phyloP scores from a whole-genome alignment of 2,888 invertebrate species.

The Rhodophaea formosa region DNA sequence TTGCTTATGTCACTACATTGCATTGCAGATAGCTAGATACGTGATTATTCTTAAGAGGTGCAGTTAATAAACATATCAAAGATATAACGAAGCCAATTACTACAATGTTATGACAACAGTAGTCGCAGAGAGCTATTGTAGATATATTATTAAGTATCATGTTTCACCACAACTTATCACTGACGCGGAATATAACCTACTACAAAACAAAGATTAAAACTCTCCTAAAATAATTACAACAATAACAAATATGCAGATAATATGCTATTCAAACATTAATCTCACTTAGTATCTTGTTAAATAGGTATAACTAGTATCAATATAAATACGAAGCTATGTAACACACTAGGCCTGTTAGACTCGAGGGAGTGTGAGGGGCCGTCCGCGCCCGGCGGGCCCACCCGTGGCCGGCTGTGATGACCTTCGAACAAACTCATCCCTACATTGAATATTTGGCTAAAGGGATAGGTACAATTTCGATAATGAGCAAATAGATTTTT shows the following conservation, averaged over 20 bases:
- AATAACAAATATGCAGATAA: constrained; percentile 74
- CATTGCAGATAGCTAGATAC: constrained; percentile 30
- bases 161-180: constrained; percentile 53
- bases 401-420: constrained; percentile 1
- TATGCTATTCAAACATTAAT: constrained; percentile 69
- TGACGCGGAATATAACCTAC: constrained; percentile 60
- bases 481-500: constrained; percentile 76
- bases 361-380: constrained; percentile 24
- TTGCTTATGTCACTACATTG: constrained; percentile 20
- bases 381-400: neutral
- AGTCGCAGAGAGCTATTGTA: constrained; percentile 50
- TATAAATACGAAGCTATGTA: constrained; percentile 53
- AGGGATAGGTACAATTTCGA: constrained; percentile 67
- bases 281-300: constrained; percentile 74
- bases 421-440: constrained; percentile 20
- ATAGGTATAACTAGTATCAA: constrained; percentile 60
- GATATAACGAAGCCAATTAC: constrained; percentile 50
- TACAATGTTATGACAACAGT: constrained; percentile 32
- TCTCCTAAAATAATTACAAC: constrained; percentile 79
- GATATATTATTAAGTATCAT: constrained; percentile 37
- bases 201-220: constrained; percentile 75
- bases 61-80: constrained; percentile 33
- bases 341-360: constrained; percentile 54
- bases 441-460: constrained; percentile 59
- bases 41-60: constrained; percentile 26